Evolutionary conservation across 2,113 vertebrate species (phyloP).

Genomic region (Poeciliopsis occidentalis): DNA sequence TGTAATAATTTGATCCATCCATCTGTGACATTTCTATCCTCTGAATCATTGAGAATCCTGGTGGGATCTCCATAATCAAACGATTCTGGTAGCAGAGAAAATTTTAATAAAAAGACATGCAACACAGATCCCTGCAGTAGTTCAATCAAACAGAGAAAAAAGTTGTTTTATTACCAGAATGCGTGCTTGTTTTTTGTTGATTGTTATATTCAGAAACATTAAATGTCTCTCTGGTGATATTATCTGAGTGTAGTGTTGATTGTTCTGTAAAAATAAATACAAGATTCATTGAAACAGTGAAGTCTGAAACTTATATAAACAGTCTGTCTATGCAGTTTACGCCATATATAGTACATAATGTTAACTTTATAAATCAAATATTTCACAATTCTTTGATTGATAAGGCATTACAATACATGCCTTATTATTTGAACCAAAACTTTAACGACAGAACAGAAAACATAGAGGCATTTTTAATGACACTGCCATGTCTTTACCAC

Average conservation of each 20-base stretch:
- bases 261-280: neutral
- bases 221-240: neutral
- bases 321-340: neutral
- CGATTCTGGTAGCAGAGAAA: neutral
- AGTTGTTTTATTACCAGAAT: neutral
- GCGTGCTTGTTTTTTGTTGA: too few species aligned
- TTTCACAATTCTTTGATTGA: neutral
- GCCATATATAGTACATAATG: neutral
- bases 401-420: neutral
- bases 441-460: neutral
- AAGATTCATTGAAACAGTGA: neutral
- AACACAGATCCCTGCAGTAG: neutral
- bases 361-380: neutral
- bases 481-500: neutral
- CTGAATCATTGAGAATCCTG: too few species aligned
- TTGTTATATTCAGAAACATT: neutral
- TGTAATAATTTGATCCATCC: neutral
- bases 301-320: neutral
- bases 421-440: neutral
- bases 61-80: too few species aligned
- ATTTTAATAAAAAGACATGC: neutral
- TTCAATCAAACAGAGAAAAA: neutral
- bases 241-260: neutral
- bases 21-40: neutral
- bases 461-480: neutral